Evolutionary conservation across 1,140 invertebrate genomes (phyloP).

Genomic region (Campodea augens): DNA sequence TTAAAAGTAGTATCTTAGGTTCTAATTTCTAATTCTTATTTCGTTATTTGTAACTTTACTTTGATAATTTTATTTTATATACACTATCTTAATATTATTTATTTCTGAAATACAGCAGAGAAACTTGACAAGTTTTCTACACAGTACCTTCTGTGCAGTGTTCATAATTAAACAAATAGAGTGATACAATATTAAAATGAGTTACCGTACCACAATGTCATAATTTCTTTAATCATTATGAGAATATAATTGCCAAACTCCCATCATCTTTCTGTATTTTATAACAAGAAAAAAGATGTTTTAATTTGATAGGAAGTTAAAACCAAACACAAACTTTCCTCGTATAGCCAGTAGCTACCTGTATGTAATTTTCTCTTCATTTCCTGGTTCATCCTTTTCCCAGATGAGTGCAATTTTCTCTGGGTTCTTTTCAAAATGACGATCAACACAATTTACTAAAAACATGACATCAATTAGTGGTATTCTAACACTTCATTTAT

Average conservation of each 20-base stretch:
- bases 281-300: neutral
- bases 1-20: too few relatives aligned
- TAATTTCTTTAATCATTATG: neutral
- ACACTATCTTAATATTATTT: too few relatives aligned
- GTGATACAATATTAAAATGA: neutral
- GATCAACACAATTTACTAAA: neutral
- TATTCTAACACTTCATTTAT: neutral
- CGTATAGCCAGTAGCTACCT: too few relatives aligned
- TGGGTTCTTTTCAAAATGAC: neutral
- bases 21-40: too few relatives aligned
- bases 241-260: neutral
- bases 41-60: too few relatives aligned
- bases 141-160: too few relatives aligned
- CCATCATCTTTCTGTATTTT: neutral
- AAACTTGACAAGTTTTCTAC: too few relatives aligned
- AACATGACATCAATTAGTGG: neutral
- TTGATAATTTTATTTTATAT: too few relatives aligned
- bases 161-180: neutral
- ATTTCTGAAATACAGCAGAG: too few relatives aligned
- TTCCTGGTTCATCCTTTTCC: neutral
- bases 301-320: too few relatives aligned
- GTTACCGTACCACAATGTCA: neutral
- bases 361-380: neutral
- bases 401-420: neutral
- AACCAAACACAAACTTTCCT: too few relatives aligned